A percentile compares a stretch with the other conserved stretches of the same genome.
Conservation (phyloP, 2,888 invertebrate species). For the Adineta ricciae region DNA sequence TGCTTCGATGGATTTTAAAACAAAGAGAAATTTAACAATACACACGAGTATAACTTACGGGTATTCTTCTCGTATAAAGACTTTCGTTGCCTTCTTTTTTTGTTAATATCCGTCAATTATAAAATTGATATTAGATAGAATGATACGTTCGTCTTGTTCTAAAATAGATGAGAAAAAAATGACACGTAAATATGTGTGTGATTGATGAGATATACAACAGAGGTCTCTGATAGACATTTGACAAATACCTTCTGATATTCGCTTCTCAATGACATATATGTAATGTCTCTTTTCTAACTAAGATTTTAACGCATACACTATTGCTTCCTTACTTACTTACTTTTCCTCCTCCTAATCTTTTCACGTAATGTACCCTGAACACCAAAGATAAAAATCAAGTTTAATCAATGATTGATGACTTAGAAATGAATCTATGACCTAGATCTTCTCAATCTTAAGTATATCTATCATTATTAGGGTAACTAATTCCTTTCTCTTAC, state of each 20-base stretch:
- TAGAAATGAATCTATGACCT: not conserved
- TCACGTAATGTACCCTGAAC: not conserved
- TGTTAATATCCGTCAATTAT: not conserved
- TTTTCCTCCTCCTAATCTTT: not conserved
- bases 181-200: not conserved
- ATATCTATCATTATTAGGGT: not conserved
- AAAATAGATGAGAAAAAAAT: not conserved
- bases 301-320: not conserved
- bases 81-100: not conserved
- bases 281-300: not conserved
- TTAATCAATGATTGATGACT: not conserved
- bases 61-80: not conserved
- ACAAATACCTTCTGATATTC: not conserved
- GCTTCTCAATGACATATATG: not conserved
- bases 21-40: not conserved
- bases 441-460: not conserved
- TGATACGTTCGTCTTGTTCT: conserved; percentile 5
- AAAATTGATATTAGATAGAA: not conserved
- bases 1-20: not conserved
- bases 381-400: not conserved
- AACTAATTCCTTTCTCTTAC: not conserved
- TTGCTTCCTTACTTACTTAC: not conserved
- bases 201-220: not conserved
- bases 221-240: not conserved
- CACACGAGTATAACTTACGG: not conserved